Percentiles rank a stretch among this genome's conserved stretches.
These are phyloP conservation scores for Endotricha flammealis DNA, from an alignment of 2,888 invertebrate genomes.

Conservation along the genomic window DNA sequence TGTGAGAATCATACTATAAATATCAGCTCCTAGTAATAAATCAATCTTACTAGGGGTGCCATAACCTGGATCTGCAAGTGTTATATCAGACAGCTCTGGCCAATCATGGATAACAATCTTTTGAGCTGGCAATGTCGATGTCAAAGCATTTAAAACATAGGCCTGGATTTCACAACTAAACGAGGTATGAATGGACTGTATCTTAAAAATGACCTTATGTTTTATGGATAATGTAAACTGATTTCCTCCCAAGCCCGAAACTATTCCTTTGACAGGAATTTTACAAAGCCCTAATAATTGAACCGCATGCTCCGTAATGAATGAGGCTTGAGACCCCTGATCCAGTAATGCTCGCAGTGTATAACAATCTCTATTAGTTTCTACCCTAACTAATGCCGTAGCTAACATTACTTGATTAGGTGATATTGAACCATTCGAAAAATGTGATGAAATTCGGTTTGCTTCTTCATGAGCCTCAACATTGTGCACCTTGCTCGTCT, in stretches of 20 bases:
- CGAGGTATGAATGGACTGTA: slow-evolving; percentile 2
- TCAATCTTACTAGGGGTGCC: too few species aligned
- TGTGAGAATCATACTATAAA: too few species aligned
- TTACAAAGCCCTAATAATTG: slow-evolving; percentile 1
- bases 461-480: too few species aligned
- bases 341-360: slow-evolving; percentile 77
- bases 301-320: slow-evolving; percentile 4
- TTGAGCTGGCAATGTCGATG: background rate
- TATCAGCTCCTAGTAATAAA: too few species aligned
- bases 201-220: slow-evolving; percentile 1
- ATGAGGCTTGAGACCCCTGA: slow-evolving; percentile 32
- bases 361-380: too few species aligned
- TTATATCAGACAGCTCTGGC: too few species aligned
- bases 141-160: slow-evolving; percentile 2
- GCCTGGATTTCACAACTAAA: slow-evolving; percentile 3
- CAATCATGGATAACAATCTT: too few species aligned
- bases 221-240: background rate
- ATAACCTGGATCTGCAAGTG: too few species aligned
- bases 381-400: too few species aligned
- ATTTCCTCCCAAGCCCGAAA: slow-evolving; percentile 2
- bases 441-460: too few species aligned
- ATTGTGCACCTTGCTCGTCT: slow-evolving; percentile 9
- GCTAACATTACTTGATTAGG: slow-evolving; percentile 31
- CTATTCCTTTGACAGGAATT: background rate
- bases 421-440: slow-evolving; percentile 40